Percentiles rank a stretch among this genome's conserved stretches.
Evolutionary conservation across 2,888 invertebrate genomes (phyloP).

Genomic region (Agonopterix subpropinquella): DNA sequence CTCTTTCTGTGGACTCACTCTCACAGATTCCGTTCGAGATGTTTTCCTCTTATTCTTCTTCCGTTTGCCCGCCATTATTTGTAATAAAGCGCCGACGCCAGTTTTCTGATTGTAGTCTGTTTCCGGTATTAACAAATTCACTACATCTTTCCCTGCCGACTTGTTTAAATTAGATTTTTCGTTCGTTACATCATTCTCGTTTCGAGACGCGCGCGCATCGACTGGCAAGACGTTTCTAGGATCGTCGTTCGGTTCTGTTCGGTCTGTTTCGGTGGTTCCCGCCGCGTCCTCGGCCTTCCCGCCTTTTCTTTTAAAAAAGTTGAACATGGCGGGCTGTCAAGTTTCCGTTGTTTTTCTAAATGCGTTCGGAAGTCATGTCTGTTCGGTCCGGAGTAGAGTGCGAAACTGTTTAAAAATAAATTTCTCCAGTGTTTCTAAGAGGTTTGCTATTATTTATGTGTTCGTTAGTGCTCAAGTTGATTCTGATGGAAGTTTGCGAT

Average conservation of each 20-base stretch:
- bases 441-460: slow-evolving; percentile 11
- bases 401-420: slow-evolving; percentile 35
- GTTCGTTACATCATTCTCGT: slow-evolving; percentile 45
- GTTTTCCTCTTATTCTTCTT: slow-evolving; percentile 45
- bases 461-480: background rate
- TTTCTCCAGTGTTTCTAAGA: slow-evolving; percentile 2
- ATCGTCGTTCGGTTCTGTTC: slow-evolving; percentile 36
- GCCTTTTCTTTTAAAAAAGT: slow-evolving; percentile 66
- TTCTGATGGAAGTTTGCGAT: background rate
- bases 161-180: slow-evolving; percentile 22
- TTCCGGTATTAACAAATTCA: slow-evolving; percentile 58
- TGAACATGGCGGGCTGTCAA: slow-evolving; percentile 54
- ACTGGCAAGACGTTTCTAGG: slow-evolving; percentile 40
- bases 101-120: slow-evolving; percentile 58
- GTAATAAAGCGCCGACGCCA: slow-evolving; percentile 56
- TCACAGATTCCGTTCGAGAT: slow-evolving; percentile 40
- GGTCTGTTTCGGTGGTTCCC: slow-evolving; percentile 29
- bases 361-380: slow-evolving; percentile 43
- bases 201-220: slow-evolving; percentile 42
- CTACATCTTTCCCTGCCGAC: slow-evolving; percentile 58
- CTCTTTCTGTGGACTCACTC: slow-evolving; percentile 46
- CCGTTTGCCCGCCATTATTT: slow-evolving; percentile 66
- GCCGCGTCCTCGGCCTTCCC: slow-evolving; percentile 49
- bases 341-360: slow-evolving; percentile 4
- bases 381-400: slow-evolving; percentile 27